Conservation (phyloP, 2,113 vertebrate species). For the Maccullochella peelii region DNA sequence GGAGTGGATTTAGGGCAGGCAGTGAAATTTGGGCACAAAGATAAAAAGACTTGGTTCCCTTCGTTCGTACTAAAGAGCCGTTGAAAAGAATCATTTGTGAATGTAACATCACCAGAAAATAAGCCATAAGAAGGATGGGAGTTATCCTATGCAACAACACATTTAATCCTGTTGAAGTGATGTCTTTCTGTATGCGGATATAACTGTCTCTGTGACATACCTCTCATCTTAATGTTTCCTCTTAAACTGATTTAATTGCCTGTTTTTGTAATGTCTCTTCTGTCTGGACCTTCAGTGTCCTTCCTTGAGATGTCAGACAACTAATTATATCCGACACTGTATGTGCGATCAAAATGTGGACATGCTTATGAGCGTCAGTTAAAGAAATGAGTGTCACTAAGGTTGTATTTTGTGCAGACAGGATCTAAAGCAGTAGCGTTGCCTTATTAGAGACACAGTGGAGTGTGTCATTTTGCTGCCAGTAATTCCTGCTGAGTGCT, state of each 20-base stretch:
- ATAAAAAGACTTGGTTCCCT: too few species aligned
- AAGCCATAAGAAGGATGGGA: not conserved
- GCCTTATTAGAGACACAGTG: constrained; percentile 42
- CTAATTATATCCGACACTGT: not conserved
- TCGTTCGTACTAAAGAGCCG: too few species aligned
- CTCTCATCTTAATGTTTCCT: not conserved
- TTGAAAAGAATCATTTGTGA: too few species aligned
- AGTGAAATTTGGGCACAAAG: too few species aligned
- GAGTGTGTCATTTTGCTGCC: constrained; percentile 57
- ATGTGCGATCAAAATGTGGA: not conserved
- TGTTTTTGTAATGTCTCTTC: not conserved
- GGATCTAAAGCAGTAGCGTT: constrained; percentile 38
- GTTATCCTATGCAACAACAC: not conserved
- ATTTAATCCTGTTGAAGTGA: not conserved
- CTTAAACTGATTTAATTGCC: constrained; percentile 13
- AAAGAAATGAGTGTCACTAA: constrained; percentile 27
- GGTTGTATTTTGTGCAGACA: constrained; percentile 15
- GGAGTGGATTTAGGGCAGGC: too few species aligned
- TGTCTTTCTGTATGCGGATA: not conserved
- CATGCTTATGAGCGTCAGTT: constrained; percentile 19
- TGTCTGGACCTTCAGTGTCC: not conserved
- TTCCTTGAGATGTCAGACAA: not conserved
- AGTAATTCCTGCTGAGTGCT: constrained; percentile 63
- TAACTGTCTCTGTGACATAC: not conserved
- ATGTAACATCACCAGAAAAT: too few species aligned